Evolutionary conservation across 2,113 vertebrate species (phyloP), one percentile per base, ranked within the genome.

Genomic region (Tautogolabrus adspersus): DNA sequence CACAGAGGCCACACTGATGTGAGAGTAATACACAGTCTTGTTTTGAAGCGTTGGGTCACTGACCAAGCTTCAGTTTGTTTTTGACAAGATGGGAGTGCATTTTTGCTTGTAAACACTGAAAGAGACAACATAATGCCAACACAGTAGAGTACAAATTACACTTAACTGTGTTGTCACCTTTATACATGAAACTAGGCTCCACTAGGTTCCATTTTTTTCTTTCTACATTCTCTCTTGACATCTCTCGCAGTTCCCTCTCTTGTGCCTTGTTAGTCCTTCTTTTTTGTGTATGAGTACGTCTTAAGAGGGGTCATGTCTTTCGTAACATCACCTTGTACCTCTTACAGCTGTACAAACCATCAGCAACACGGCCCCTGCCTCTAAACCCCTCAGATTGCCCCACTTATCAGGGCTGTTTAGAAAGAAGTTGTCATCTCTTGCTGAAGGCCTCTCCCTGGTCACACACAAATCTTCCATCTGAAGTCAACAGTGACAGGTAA

Each of bases 401-500:
- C 67, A 74, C 67, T 76, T 70, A 79, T 82, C 85, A 72, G 67
- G 58, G 55, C 37, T 63, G 72, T 66, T 68, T 46, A 64, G 42
- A 12, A 38, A 78, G 64, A 71, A 47, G 47, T 18, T 55, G 54
- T 57, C 19, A 60, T 78, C 61, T 64, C 70, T 75, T 72, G 15
- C 47, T 92, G 84, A 87, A 83, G 59, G 78, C 75, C 75, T 65
- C 88, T 87, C 88, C 82, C 90, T 84, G 77, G 91, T 91, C 90
- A 78, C 84, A 92, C 84, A 86, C 88, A 94, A 89, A 73, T 92
- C 84, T 87, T 87, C 88, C 86, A 93, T 91, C 87, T 94, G 88
- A 94, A 89, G 84, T 90, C 87, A 92, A 77, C 64, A 69, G 13
- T 71, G 60, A 65, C 87, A 73, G 77, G 90, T 55, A 81, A 15